Base-by-base conservation (phyloP, 2,113 vertebrate species). In the Vidua macroura region DNA sequence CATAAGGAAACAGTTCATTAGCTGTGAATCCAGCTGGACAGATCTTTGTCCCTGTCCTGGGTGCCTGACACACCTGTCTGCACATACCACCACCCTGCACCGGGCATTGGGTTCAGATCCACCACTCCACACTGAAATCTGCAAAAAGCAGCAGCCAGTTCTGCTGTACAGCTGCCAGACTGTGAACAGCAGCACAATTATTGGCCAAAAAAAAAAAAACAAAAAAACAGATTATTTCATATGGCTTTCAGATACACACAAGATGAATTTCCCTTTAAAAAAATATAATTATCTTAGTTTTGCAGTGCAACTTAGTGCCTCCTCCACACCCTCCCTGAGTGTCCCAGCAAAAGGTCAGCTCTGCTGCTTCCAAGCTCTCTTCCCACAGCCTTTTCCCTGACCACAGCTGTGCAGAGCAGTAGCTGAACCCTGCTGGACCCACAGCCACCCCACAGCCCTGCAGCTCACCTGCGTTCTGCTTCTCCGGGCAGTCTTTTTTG, bases 401-500 rank as follows among this genome's bases (percentile, higher is more conserved):
- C 13, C 17, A 35, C 18, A 55, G 52, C 2, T 18, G 15, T 7
- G 24, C 21, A 53, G 53, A 56, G 41, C 31, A 84, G 58, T 12
- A 37, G 48, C 33, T 43, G 62, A 28, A 4, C 11, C 9, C 24
- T 19, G 46, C 59, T 30, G 23, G 28, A 39, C 30, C 37, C 75
- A 33, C 33, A 24, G 5, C 37, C 58, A 39, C 17, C 60, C 59
- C 28, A 70, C 5, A n/a, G 2, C 17, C 37, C 62, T 33, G 63
- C 37, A 44, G 94, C 98, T 98, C 95, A 99, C 99, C 98, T 95
- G 98, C 64, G 3, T 96, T 98, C 96, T 98, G 98, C 76, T 98
- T 98, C 70, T 99, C 98, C 0, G 99, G 99, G 90, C 99, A 99
- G 77, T 99, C 99, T 92, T 98, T 99, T 96, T 97, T 98, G 87